Base-by-base conservation (phyloP, 2,888 invertebrate species). In the Lasioglossum pauxillum region DNA sequence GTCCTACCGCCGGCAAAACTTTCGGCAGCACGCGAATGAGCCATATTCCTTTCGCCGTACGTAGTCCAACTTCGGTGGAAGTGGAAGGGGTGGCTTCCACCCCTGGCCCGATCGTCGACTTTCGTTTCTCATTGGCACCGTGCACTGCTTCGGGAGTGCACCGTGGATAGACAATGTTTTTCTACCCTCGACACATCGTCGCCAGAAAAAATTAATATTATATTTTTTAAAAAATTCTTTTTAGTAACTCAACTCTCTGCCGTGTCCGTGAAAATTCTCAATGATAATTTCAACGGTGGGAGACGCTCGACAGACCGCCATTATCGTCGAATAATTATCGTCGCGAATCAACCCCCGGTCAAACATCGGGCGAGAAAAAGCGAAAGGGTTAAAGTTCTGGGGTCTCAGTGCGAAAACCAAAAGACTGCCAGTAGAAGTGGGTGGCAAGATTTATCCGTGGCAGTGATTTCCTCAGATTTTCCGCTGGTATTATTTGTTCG, bases 11-110 rank as follows among this genome's bases (percentile, higher is more conserved):
- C 92, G 92, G 93, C 31, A 64, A 95, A 95, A 95, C 92, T 95
- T 94, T 95, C 86, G 93, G 90, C 89, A 90, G 93, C 95, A 94
- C 94, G 95, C 95, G 94, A 95, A 95, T 95, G 94, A 95, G 94
- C 94, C 94, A 93, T 95, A 57, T 74, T 57, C 49, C 38, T 74
- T 75, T 57, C 60, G 87, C 90, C 90, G 89, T 92, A 92, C 92
- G 92, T 92, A 92, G 92, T 93, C 91, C 92, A 94, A 94, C 94
- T 94, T 94, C 89, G 90, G 87, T 90, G 92, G 77, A n/a, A 91
- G 88, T 31, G 89, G 79, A 76, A 81, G 82, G 87, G 85, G 85
- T 90, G 90, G 64, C 16, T 90, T 91, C 91, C 88, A 90, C 80
- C 85, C 89, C 90, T 89, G 31, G 88, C 82, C 87, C 86, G 90